Evolutionary conservation across 1,140 invertebrate genomes (phyloP).

Genomic region (Zophobas morio): DNA sequence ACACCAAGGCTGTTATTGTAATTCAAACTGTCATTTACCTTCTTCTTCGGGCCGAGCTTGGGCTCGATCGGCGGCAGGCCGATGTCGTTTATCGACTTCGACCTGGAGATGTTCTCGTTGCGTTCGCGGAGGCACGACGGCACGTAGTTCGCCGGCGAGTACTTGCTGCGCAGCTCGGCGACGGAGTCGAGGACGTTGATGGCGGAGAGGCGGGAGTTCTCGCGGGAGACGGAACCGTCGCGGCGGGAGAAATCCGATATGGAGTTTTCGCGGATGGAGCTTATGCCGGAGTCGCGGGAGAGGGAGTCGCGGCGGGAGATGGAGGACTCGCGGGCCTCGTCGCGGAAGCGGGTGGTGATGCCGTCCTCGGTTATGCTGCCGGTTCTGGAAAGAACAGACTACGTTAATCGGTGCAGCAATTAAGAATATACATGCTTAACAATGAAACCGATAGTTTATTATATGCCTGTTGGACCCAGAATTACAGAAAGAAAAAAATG

Average conservation of each 20-base stretch:
- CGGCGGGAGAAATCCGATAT: slow-evolving; percentile 57
- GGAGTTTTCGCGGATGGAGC: slow-evolving; percentile 61
- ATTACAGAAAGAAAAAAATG: no score
- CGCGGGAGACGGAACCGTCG: slow-evolving; percentile 59
- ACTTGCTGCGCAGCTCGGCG: slow-evolving; percentile 75
- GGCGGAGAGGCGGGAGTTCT: slow-evolving; percentile 60
- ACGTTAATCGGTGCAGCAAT: neutral
- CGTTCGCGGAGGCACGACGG: slow-evolving; percentile 71
- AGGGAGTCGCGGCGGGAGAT: slow-evolving; percentile 56
- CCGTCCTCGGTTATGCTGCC: slow-evolving; percentile 66
- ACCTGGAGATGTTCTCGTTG: slow-evolving; percentile 67
- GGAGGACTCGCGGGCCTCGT: slow-evolving; percentile 61
- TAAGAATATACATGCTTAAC: no score
- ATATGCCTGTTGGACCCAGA: no score
- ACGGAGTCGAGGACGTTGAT: slow-evolving; percentile 67
- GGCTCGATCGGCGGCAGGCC: slow-evolving; percentile 64
- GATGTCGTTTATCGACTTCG: slow-evolving; percentile 72
- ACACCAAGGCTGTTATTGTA: slow-evolving; percentile 54
- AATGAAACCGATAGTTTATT: no score
- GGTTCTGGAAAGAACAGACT: slow-evolving; percentile 58
- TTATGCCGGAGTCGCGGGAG: slow-evolving; percentile 61
- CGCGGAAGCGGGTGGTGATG: slow-evolving; percentile 61
- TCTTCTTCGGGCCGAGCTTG: slow-evolving; percentile 62
- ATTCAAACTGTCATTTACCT: slow-evolving; percentile 65
- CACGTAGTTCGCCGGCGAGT: slow-evolving; percentile 75